Evolutionary conservation across 2,797 vertebrate species (phyloP).

Genomic region (Sebastes minor): DNA sequence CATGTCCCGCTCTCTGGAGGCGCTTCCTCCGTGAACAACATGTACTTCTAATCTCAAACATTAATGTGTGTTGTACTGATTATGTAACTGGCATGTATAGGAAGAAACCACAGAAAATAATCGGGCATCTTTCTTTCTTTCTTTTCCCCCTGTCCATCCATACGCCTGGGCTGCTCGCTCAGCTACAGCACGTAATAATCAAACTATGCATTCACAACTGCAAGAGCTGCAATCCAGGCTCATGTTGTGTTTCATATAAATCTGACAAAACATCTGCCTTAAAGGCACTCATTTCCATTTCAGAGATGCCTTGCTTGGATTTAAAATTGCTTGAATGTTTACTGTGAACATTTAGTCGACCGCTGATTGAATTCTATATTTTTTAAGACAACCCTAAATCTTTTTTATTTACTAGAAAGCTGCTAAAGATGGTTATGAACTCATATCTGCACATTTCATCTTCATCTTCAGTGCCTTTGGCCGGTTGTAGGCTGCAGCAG

Average conservation of each 20-base stretch:
- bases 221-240: conserved; percentile 5
- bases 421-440: conserved; percentile 28
- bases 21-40: conserved; percentile 30
- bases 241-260: conserved; percentile 2
- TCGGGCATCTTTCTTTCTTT: background rate
- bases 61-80: conserved; percentile 44
- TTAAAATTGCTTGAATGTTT: conserved; percentile 33
- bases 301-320: background rate
- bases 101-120: conserved; percentile 1
- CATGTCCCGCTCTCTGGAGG: conserved; percentile 35
- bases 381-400: conserved; percentile 10
- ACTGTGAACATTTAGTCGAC: background rate
- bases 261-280: conserved; percentile 13
- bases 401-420: conserved; percentile 10
- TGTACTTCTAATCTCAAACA: conserved; percentile 30
- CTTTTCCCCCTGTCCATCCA: background rate
- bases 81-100: conserved; percentile 49
- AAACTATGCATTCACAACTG: conserved; percentile 17
- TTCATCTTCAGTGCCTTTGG: conserved; percentile 25
- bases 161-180: background rate
- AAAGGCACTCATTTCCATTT: conserved; percentile 17
- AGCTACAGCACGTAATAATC: conserved; percentile 1
- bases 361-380: conserved; percentile 2
- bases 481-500: conserved; percentile 20
- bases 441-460: conserved; percentile 40